phyloP scores from a whole-genome alignment of 2,113 vertebrate species.

The Chionis minor region DNA sequence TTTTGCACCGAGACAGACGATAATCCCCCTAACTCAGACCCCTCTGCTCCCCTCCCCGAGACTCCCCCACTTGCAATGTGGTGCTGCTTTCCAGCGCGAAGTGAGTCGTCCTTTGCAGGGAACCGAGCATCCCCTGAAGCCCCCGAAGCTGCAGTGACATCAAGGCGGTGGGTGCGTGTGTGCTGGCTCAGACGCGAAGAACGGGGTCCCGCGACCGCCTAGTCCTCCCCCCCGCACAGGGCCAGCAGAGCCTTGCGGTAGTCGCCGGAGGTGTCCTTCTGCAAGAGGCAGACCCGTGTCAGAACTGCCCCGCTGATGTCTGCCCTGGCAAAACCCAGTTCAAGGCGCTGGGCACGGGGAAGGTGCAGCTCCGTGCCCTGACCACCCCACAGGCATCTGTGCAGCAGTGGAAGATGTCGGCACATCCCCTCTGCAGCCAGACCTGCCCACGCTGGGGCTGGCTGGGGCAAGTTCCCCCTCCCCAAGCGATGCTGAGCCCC shows the following conservation, averaged over 20 bases:
- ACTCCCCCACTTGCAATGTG: not conserved
- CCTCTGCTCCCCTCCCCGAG: not conserved
- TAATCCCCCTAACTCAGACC: not conserved
- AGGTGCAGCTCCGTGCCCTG: not conserved
- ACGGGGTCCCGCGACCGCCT: not conserved
- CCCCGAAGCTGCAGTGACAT: conserved; percentile 49
- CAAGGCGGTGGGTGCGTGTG: conserved; percentile 12
- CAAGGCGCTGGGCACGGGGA: not conserved
- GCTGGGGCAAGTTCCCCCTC: not conserved
- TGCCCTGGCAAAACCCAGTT: not conserved
- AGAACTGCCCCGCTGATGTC: not conserved
- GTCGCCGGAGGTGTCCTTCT: conserved; percentile 97
- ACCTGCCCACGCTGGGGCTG: not conserved
- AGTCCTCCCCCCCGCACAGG: conserved; percentile 93
- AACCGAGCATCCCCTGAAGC: not conserved
- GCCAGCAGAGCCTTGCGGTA: conserved; percentile 89
- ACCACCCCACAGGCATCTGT: not conserved
- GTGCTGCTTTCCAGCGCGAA: not conserved
- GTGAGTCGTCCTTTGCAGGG: not conserved
- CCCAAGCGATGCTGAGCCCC: not conserved
- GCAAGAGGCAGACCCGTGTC: conserved; percentile 14
- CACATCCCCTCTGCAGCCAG: not conserved
- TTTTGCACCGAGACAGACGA: not conserved
- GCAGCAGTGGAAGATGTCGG: not conserved
- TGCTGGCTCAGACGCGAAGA: conserved; percentile 43